phyloP scores from a whole-genome alignment of 2,888 invertebrate species.

The Brachypalpus laphriformis region DNA sequence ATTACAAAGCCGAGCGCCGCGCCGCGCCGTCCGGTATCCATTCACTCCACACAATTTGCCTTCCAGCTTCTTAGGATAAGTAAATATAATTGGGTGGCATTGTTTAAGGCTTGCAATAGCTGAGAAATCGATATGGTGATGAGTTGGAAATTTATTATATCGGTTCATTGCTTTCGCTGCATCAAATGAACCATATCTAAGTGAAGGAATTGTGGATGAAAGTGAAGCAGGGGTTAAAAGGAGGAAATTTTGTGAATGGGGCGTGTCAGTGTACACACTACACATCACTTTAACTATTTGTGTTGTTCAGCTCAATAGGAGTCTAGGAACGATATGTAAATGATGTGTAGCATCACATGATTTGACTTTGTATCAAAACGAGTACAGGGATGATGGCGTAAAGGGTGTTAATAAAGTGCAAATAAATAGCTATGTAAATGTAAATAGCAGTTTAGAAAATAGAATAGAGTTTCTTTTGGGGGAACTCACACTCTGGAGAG shows the following conservation, averaged over 20 bases:
- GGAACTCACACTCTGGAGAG: neutral
- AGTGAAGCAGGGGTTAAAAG: neutral
- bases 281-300: conserved; percentile 1
- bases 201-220: conserved; percentile 43
- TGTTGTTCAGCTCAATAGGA: neutral
- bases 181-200: conserved; percentile 62
- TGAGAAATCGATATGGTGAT: conserved; percentile 58
- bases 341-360: conserved; percentile 33
- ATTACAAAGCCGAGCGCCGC: neutral
- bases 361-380: neutral
- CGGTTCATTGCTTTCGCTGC: conserved; percentile 54
- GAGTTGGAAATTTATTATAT: conserved; percentile 57
- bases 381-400: neutral
- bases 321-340: conserved; percentile 11
- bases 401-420: neutral
- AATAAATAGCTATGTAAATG: neutral
- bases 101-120: conserved; percentile 38
- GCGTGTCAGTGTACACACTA: conserved; percentile 14
- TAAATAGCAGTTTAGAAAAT: neutral
- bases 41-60: neutral
- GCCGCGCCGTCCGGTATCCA: neutral
- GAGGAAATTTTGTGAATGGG: neutral
- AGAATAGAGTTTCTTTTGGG: neutral
- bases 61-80: neutral
- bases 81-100: conserved; percentile 55